phyloP scores from a whole-genome alignment of 2,888 invertebrate species.

The Apamea crenata region DNA sequence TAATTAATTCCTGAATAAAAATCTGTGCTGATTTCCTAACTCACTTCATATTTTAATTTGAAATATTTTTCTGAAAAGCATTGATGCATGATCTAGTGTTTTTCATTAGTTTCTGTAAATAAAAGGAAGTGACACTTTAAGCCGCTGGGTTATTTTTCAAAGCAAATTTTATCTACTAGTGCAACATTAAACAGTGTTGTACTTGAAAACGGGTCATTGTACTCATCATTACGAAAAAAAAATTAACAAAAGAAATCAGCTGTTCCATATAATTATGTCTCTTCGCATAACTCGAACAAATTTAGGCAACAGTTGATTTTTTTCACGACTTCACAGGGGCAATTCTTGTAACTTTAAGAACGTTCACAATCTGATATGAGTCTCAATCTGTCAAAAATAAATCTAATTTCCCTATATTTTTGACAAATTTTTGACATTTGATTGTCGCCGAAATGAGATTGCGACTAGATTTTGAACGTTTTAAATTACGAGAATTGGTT shows the following conservation, averaged over 20 bases:
- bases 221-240: background rate
- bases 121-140: background rate
- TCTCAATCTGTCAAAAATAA: too few species aligned
- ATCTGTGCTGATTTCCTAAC: background rate
- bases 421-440: too few species aligned
- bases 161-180: background rate
- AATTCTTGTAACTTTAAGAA: too few species aligned
- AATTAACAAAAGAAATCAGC: background rate
- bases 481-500: too few species aligned
- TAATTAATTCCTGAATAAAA: constrained; percentile 6
- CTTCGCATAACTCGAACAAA: background rate
- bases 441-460: too few species aligned
- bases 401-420: too few species aligned
- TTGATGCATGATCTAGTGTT: constrained; percentile 30
- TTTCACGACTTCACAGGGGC: background rate
- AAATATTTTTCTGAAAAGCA: background rate
- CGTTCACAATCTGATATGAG: too few species aligned
- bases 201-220: background rate
- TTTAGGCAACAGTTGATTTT: background rate
- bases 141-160: background rate
- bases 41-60: background rate
- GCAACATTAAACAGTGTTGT: background rate
- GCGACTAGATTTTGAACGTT: too few species aligned
- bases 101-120: background rate
- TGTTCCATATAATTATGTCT: background rate